Conservation (phyloP, 2,113 vertebrate genomes). For the Bolborhynchus lineola region DNA sequence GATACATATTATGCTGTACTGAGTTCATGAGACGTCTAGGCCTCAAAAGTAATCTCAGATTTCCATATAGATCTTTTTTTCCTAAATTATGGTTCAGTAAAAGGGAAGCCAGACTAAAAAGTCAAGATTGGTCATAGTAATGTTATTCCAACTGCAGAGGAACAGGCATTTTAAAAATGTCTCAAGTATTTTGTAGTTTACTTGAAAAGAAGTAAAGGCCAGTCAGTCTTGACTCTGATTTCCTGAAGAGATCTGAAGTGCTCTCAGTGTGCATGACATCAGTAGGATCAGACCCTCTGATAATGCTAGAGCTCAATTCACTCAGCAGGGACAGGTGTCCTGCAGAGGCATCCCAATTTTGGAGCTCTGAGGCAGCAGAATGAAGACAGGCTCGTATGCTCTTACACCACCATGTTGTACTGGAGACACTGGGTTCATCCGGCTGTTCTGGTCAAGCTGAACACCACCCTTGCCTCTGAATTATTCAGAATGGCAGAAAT, state of each 20-base stretch:
- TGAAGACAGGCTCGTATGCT: rapidly evolving
- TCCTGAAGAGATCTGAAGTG: not conserved
- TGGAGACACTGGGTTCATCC: rapidly evolving
- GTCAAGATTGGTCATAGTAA: not conserved
- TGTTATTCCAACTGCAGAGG: not conserved
- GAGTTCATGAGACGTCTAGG: not conserved
- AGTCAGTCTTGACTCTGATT: not conserved
- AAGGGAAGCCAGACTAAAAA: not conserved
- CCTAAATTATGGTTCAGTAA: not conserved
- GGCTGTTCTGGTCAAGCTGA: not conserved
- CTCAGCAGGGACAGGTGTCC: not conserved
- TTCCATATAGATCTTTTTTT: not conserved
- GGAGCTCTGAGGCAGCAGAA: not conserved
- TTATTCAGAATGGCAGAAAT: not conserved
- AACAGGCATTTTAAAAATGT: not conserved
- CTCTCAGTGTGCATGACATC: not conserved
- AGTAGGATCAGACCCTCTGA: not conserved
- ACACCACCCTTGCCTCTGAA: not conserved
- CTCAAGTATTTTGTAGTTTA: not conserved
- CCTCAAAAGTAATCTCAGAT: not conserved
- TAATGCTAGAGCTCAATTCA: not conserved
- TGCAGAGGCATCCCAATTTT: not conserved
- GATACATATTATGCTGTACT: not conserved
- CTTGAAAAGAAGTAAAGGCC: not conserved
- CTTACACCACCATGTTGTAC: rapidly evolving